Conservation (phyloP, 2,888 invertebrate species). For the Euphydryas editha region DNA sequence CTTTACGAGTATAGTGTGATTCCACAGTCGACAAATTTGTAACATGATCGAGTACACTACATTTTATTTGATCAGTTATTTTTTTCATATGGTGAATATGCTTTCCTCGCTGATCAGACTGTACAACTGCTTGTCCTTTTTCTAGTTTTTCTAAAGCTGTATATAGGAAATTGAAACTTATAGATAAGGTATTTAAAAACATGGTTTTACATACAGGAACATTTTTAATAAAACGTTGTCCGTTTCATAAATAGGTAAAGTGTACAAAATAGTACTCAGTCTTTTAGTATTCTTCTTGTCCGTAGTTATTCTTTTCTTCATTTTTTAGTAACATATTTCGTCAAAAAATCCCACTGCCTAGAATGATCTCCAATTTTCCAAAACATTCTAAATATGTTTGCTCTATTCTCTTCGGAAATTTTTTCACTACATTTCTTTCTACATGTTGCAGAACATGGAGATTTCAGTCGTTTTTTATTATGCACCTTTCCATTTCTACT, state of each 20-base stretch:
- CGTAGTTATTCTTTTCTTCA: not conserved
- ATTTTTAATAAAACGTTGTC: not conserved
- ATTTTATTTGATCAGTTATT: slow-evolving; percentile 18
- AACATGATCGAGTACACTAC: slow-evolving; percentile 38
- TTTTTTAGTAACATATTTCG: not conserved
- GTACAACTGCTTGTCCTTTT: not conserved
- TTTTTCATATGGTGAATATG: slow-evolving; percentile 6
- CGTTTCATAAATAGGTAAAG: not conserved
- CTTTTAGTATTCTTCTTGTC: not conserved
- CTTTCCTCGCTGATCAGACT: slow-evolving; percentile 3
- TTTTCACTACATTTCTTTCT: slow-evolving; percentile 16
- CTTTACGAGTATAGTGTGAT: slow-evolving; percentile 26
- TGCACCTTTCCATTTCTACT: slow-evolving; percentile 9
- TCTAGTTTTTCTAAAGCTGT: slow-evolving; percentile 20
- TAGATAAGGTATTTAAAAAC: slow-evolving; percentile 17
- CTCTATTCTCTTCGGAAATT: not conserved
- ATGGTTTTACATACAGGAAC: slow-evolving; percentile 15
- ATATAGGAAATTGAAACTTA: slow-evolving; percentile 13
- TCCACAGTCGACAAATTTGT: slow-evolving; percentile 30
- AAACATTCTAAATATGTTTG: slow-evolving; percentile 10
- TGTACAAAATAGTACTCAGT: not conserved
- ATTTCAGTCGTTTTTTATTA: slow-evolving; percentile 5
- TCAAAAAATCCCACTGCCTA: slow-evolving; percentile 7
- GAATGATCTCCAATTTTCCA: slow-evolving; percentile 13
- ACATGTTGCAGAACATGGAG: slow-evolving; percentile 7